Conservation (phyloP, 2,888 invertebrate species). For the Stenichneumon culpator region DNA sequence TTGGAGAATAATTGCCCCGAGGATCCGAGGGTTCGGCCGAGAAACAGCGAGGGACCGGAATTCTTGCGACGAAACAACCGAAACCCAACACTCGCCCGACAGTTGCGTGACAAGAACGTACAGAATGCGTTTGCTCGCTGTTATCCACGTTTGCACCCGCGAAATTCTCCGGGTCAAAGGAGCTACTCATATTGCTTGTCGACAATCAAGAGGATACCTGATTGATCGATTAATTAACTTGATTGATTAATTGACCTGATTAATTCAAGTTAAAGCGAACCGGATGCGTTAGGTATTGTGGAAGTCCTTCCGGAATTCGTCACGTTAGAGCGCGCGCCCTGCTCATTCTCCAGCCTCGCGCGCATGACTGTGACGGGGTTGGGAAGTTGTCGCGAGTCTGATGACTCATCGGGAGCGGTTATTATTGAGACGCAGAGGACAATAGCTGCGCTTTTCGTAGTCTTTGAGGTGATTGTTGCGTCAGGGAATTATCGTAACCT, state of each 20-base stretch:
- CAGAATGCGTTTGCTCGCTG: slow-evolving; percentile 24
- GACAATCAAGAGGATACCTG: neutral
- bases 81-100: neutral
- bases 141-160: neutral
- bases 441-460: neutral
- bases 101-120: slow-evolving; percentile 31
- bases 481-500: neutral
- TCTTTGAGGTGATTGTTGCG: neutral
- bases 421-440: neutral
- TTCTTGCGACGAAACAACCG: slow-evolving; percentile 12
- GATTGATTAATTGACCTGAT: too few relatives aligned
- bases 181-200: neutral
- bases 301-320: neutral
- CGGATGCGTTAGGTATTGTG: neutral
- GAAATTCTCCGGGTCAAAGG: neutral
- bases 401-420: slow-evolving; percentile 6
- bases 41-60: slow-evolving; percentile 22
- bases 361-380: neutral
- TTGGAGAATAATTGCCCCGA: slow-evolving; percentile 46
- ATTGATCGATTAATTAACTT: neutral
- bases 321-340: neutral
- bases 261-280: too few relatives aligned
- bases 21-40: slow-evolving; percentile 17
- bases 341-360: neutral
- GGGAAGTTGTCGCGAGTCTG: neutral